A percentile compares a stretch with the other conserved stretches of the same genome.
phyloP scores from a whole-genome alignment of 2,888 invertebrate genomes.

The Caenorhabditis sulstoni region DNA sequence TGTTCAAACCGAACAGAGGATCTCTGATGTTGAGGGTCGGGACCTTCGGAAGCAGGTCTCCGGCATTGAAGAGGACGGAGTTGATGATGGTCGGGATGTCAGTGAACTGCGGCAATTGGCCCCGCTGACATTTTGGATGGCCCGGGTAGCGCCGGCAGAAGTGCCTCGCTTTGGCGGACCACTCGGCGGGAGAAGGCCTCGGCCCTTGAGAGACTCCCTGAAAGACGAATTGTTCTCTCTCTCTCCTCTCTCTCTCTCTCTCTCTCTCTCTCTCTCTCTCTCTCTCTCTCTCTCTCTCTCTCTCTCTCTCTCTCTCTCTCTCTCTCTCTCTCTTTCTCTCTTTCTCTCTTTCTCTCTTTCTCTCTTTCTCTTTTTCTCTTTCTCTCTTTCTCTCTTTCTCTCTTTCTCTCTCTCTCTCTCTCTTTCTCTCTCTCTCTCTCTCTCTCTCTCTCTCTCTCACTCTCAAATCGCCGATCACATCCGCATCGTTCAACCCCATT shows the following conservation, averaged over 20 bases:
- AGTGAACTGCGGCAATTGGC: slow-evolving; percentile 53
- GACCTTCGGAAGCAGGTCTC: slow-evolving; percentile 57
- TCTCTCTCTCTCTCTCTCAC: slow-evolving; percentile 15
- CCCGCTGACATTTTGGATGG: slow-evolving; percentile 63
- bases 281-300: slow-evolving; percentile 39
- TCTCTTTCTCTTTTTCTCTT: no score
- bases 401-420: no score
- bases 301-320: slow-evolving; percentile 39
- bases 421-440: no score
- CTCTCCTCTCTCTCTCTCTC: slow-evolving; percentile 31
- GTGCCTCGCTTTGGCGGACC: slow-evolving; percentile 56
- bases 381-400: no score
- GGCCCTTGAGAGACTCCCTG: slow-evolving; percentile 51
- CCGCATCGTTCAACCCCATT: slow-evolving; percentile 49
- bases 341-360: no score
- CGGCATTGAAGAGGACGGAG: slow-evolving; percentile 48
- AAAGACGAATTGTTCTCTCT: background rate
- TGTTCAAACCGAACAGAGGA: slow-evolving; percentile 46
- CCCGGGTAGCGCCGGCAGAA: slow-evolving; percentile 62
- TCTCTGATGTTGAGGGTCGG: slow-evolving; percentile 59
- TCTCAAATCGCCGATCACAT: slow-evolving; percentile 55
- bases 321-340: slow-evolving; percentile 42
- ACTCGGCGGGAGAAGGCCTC: slow-evolving; percentile 43
- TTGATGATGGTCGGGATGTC: slow-evolving; percentile 58
- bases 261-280: slow-evolving; percentile 39